Conservation (phyloP, 2,888 invertebrate genomes). For the Rutpela maculata region DNA sequence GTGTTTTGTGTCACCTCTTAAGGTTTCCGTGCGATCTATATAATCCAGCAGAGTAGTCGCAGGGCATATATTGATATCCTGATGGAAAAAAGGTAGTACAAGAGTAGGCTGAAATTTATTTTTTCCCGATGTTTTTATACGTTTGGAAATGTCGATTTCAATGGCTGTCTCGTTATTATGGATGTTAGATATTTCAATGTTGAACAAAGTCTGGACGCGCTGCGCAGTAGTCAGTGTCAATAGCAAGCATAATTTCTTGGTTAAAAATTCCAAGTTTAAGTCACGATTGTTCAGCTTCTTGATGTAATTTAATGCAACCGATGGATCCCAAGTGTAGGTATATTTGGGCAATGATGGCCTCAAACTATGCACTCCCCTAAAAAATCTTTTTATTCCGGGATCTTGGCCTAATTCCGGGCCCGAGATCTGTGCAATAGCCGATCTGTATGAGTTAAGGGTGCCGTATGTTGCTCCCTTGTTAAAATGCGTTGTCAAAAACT, state of each 20-base stretch:
- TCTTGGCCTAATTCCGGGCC: too few species aligned
- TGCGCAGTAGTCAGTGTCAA: neutral
- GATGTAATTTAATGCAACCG: too few species aligned
- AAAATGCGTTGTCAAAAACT: neutral
- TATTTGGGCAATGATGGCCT: neutral
- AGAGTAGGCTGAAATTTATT: neutral
- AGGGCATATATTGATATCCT: neutral
- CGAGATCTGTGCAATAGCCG: too few species aligned
- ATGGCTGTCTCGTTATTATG: neutral
- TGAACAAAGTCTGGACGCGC: neutral
- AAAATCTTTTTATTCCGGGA: neutral
- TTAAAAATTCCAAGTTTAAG: too few species aligned
- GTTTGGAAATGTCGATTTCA: neutral
- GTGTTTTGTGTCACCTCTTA: neutral
- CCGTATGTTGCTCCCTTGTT: neutral
- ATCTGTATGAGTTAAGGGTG: neutral
- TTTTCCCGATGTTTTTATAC: neutral
- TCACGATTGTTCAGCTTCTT: too few species aligned
- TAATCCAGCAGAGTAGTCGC: neutral
- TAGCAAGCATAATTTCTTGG: too few species aligned
- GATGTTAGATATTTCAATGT: neutral
- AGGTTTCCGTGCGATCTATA: neutral
- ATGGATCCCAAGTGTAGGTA: neutral
- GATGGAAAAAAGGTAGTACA: neutral
- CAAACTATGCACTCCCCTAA: neutral